Conservation (phyloP, 1,140 invertebrate genomes). For the Tetranychus urticae region DNA sequence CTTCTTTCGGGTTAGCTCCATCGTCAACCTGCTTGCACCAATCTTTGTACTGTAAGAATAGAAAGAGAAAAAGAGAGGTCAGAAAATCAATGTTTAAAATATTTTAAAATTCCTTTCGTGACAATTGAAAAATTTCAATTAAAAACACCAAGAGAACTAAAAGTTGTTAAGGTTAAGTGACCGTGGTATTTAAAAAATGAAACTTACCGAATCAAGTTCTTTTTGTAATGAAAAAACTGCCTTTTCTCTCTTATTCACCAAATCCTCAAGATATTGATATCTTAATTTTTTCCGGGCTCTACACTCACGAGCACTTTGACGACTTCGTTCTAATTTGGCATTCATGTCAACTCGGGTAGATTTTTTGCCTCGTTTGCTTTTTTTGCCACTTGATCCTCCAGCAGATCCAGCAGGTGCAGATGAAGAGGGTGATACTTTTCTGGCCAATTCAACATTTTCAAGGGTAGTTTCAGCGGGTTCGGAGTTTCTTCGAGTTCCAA, state of each 20-base stretch:
- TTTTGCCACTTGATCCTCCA: background rate
- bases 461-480: no score
- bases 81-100: background rate
- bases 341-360: constrained; percentile 30
- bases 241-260: constrained; percentile 74
- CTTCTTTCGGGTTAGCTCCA: background rate
- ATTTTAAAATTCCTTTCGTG: background rate
- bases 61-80: background rate
- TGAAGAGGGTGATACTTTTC: no score
- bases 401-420: no score
- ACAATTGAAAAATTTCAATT: no score
- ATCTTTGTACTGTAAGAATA: background rate
- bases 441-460: no score
- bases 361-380: background rate
- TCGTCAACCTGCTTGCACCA: background rate
- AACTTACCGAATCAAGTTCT: constrained; percentile 64
- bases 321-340: constrained; percentile 77
- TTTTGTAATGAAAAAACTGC: constrained; percentile 67
- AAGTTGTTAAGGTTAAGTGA: background rate
- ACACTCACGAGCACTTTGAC: constrained; percentile 89
- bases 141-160: background rate
- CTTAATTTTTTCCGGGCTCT: constrained; percentile 83
- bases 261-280: constrained; percentile 88
- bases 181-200: background rate
- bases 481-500: no score